Evolutionary conservation across 2,113 vertebrate genomes (phyloP).

Genomic region (Fulica atra): DNA sequence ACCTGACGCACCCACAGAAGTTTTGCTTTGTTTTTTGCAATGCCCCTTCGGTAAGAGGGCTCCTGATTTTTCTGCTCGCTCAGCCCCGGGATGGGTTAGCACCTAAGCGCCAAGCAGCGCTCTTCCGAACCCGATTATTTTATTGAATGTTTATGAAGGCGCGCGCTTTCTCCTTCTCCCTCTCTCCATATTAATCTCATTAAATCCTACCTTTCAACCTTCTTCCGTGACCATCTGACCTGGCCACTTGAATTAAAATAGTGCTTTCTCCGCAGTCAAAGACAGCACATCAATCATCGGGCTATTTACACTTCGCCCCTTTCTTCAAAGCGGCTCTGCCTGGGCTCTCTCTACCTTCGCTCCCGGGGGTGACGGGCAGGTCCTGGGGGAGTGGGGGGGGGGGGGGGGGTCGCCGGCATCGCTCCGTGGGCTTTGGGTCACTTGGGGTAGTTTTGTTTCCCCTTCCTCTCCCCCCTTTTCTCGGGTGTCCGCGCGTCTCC

Average conservation of each 20-base stretch:
- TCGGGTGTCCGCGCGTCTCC: not conserved
- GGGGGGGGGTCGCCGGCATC: not conserved
- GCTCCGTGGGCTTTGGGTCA: not conserved
- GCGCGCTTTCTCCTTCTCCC: not conserved
- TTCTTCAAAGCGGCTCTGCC: conserved; percentile 44
- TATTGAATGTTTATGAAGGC: not conserved
- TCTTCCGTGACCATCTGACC: conserved; percentile 65
- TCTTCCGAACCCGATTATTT: not conserved
- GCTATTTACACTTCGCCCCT: conserved; percentile 51
- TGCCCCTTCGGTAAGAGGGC: not conserved
- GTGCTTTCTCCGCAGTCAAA: conserved; percentile 63
- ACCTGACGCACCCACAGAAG: conserved; percentile 8
- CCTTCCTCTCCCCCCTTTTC: not conserved
- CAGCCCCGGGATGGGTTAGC: not conserved
- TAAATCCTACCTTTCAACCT: conserved; percentile 69
- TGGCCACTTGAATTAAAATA: conserved; percentile 67
- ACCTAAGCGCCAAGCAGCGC: not conserved
- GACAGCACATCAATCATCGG: conserved; percentile 63
- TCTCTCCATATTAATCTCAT: conserved; percentile 61
- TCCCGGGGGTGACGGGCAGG: not conserved
- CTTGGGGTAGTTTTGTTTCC: not conserved
- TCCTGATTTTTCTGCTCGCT: not conserved
- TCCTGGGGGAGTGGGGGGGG: not conserved
- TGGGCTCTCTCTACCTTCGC: not conserved
- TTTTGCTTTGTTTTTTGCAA: not conserved